Conservation (phyloP, 1,140 invertebrate species). For the Drosophila chauvacae region DNA sequence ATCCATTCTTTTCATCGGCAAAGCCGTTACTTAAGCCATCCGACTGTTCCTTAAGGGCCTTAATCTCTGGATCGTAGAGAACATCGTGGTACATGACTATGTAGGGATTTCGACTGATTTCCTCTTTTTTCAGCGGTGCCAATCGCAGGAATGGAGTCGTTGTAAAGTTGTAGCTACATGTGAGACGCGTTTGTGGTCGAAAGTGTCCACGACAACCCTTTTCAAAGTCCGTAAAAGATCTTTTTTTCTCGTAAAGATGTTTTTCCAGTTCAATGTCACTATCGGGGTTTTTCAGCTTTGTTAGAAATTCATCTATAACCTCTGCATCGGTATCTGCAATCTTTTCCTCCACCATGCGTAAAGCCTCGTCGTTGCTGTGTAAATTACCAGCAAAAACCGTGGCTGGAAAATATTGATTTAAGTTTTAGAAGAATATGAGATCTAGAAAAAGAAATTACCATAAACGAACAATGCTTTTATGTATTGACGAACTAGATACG, state of each 20-base stretch:
- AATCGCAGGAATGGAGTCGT: constrained; percentile 91
- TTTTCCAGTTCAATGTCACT: constrained; percentile 3
- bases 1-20: constrained; percentile 91
- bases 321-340: not conserved
- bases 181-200: constrained; percentile 85
- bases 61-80: constrained; percentile 94
- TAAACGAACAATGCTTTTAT: not conserved
- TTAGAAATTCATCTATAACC: not conserved
- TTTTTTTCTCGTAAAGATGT: not conserved
- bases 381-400: not conserved
- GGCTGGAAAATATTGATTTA: not conserved
- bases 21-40: constrained; percentile 92
- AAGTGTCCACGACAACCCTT: constrained; percentile 94
- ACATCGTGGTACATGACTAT: constrained; percentile 95
- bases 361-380: not conserved
- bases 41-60: constrained; percentile 91
- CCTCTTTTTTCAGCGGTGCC: constrained; percentile 95
- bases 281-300: not conserved
- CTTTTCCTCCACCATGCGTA: not conserved
- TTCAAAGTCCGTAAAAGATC: constrained; percentile 87
- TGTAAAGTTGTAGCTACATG: constrained; percentile 91
- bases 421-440: rapidly evolving
- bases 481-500: constrained; percentile 6
- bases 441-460: not conserved
- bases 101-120: constrained; percentile 91